Percentiles rank a stretch among this genome's conserved stretches.
Evolutionary conservation across 2,888 invertebrate species (phyloP).

Genomic region (Chymomyza fuscimana): DNA sequence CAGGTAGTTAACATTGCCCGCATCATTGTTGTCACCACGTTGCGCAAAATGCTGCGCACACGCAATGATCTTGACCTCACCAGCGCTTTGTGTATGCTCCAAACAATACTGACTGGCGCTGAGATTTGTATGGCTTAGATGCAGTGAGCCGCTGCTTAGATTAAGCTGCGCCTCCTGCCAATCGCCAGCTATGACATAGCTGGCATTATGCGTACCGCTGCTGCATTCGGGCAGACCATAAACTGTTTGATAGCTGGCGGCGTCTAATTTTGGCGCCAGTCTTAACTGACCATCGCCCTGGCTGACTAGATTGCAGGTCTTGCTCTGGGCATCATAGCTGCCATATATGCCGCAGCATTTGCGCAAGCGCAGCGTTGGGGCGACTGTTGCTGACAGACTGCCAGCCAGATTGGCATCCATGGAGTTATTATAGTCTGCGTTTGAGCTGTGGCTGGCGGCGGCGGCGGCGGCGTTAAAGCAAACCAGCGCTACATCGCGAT

Average conservation of each 20-base stretch:
- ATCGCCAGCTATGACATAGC: slow-evolving; percentile 74
- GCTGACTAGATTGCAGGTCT: slow-evolving; percentile 77
- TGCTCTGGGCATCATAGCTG: slow-evolving; percentile 82
- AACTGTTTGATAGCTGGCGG: slow-evolving; percentile 60
- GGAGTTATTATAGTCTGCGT: neutral
- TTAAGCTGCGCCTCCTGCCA: slow-evolving; percentile 60
- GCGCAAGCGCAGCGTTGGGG: slow-evolving; percentile 76
- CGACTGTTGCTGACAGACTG: slow-evolving; percentile 43
- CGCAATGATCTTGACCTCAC: slow-evolving; percentile 82
- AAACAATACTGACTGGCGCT: slow-evolving; percentile 65
- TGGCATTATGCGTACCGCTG: slow-evolving; percentile 30
- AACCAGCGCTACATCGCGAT: slow-evolving; percentile 84
- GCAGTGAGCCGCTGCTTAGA: slow-evolving; percentile 47
- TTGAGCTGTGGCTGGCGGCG: slow-evolving; percentile 44
- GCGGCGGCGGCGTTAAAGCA: slow-evolving; percentile 79
- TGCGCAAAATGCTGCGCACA: slow-evolving; percentile 82
- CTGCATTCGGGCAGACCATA: slow-evolving; percentile 73
- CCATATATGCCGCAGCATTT: slow-evolving; percentile 87
- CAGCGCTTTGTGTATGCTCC: slow-evolving; percentile 59
- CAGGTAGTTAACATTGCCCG: neutral
- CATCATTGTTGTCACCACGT: slow-evolving; percentile 14
- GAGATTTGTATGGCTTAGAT: slow-evolving; percentile 58
- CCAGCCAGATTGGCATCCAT: neutral
- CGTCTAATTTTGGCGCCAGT: slow-evolving; percentile 51
- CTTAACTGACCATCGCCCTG: slow-evolving; percentile 44